phyloP scores from a whole-genome alignment of 1,140 invertebrate genomes.

The Drosophila pseudoobscura region DNA sequence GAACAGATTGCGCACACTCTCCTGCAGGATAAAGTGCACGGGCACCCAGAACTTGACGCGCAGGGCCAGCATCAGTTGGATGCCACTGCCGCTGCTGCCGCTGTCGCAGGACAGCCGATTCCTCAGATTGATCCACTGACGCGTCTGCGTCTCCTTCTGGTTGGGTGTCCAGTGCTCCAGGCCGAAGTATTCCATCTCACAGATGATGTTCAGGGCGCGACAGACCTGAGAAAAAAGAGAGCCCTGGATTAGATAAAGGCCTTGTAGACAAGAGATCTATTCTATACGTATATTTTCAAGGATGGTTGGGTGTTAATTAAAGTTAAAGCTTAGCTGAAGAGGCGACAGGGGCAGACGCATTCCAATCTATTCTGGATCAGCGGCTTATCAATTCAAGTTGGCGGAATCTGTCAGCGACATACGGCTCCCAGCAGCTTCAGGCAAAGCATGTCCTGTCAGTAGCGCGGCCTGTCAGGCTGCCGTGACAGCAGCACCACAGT shows the following conservation, averaged over 20 bases:
- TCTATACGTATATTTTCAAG: too few relatives aligned
- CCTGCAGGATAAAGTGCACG: slow-evolving; percentile 92
- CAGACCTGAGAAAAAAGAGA: slow-evolving; percentile 88
- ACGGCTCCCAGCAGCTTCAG: slow-evolving; percentile 15
- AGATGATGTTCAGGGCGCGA: slow-evolving; percentile 90
- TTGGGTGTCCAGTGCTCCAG: slow-evolving; percentile 84
- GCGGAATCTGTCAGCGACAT: slow-evolving; percentile 55
- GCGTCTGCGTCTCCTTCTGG: slow-evolving; percentile 75
- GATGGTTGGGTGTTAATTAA: slow-evolving; percentile 19
- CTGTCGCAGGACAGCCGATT: slow-evolving; percentile 88
- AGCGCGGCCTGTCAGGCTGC: slow-evolving; percentile 47
- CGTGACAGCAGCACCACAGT: slow-evolving; percentile 43
- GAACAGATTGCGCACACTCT: slow-evolving; percentile 92
- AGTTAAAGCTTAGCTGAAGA: slow-evolving; percentile 7
- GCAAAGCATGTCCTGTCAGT: slow-evolving; percentile 62
- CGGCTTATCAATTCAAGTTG: slow-evolving; percentile 60
- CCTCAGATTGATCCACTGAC: slow-evolving; percentile 92
- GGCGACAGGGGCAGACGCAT: slow-evolving; percentile 5
- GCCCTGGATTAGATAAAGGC: not conserved
- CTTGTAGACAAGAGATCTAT: too few relatives aligned
- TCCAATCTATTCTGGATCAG: slow-evolving; percentile 59
- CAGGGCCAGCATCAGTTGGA: slow-evolving; percentile 85
- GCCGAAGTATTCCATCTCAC: slow-evolving; percentile 94
- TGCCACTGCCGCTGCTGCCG: slow-evolving; percentile 85
- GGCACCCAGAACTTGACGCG: slow-evolving; percentile 95